These are phyloP conservation scores for Diorhabda elongata DNA, from an alignment of 1,140 invertebrate species.

Conservation along the genomic window DNA sequence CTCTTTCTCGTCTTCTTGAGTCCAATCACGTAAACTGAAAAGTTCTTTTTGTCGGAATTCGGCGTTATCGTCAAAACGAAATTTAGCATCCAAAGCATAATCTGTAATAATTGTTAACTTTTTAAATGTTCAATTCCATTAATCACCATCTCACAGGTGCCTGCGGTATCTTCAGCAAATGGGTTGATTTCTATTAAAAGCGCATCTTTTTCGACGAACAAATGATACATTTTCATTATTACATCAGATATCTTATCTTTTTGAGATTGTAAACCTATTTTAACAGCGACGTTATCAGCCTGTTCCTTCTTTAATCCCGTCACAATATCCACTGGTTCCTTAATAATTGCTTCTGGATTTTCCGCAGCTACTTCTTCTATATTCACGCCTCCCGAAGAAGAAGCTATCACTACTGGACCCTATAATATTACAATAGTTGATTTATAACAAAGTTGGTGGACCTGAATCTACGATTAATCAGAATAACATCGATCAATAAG, in stretches of 20 bases:
- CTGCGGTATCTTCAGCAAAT: slow-evolving; percentile 86
- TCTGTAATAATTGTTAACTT: slow-evolving; percentile 55
- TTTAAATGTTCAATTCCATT: background rate
- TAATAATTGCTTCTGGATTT: slow-evolving; percentile 87
- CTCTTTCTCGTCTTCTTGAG: slow-evolving; percentile 91
- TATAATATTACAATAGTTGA: slow-evolving; percentile 43
- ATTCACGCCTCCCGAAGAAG: slow-evolving; percentile 92
- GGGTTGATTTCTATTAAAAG: slow-evolving; percentile 95
- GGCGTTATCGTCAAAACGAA: slow-evolving; percentile 93
- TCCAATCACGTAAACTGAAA: slow-evolving; percentile 80
- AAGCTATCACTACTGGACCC: slow-evolving; percentile 94
- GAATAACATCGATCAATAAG: too few relatives aligned
- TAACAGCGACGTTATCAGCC: slow-evolving; percentile 67
- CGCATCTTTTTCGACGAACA: slow-evolving; percentile 90
- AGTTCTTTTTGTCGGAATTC: slow-evolving; percentile 90
- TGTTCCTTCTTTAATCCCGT: slow-evolving; percentile 76
- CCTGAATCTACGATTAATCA: too few relatives aligned
- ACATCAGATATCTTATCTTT: slow-evolving; percentile 73
- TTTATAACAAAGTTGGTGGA: background rate
- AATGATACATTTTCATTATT: slow-evolving; percentile 80
- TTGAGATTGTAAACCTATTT: slow-evolving; percentile 74
- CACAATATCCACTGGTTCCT: slow-evolving; percentile 84
- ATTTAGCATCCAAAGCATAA: slow-evolving; percentile 91
- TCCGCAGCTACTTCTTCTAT: slow-evolving; percentile 95
- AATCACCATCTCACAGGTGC: slow-evolving; percentile 64